Percentiles rank a stretch among this genome's conserved stretches.
Conservation (phyloP, 2,888 invertebrate species). For the Lutraria lutraria region DNA sequence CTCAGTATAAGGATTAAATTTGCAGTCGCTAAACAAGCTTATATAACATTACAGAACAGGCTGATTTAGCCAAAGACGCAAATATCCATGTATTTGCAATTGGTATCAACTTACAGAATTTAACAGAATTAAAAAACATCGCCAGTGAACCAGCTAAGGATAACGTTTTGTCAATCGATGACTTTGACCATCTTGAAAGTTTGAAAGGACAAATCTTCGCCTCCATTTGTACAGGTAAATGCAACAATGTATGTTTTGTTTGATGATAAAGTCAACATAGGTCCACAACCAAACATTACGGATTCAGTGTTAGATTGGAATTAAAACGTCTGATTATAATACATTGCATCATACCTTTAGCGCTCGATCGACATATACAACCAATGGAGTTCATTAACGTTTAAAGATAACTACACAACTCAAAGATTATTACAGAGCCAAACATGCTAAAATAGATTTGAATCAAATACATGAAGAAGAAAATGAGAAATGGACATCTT, state of each 20-base stretch:
- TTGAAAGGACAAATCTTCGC: constrained; percentile 55
- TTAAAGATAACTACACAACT: no score
- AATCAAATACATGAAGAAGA: no score
- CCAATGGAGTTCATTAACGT: no score
- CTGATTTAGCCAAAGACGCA: constrained; percentile 30
- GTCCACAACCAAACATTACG: no score
- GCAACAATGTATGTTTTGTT: background rate
- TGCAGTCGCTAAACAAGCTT: background rate
- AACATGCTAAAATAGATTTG: no score
- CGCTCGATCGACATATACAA: no score
- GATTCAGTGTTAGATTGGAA: no score
- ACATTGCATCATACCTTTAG: no score
- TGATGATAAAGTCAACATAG: background rate
- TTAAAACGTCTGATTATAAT: no score
- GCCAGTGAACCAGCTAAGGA: constrained; percentile 41
- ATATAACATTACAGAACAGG: constrained; percentile 44
- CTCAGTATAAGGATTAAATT: background rate
- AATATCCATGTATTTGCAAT: constrained; percentile 60
- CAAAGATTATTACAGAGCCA: no score
- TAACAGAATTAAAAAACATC: constrained; percentile 52
- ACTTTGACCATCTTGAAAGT: constrained; percentile 45
- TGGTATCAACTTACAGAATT: constrained; percentile 52
- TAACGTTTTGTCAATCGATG: constrained; percentile 49
- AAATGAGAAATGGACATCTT: no score
- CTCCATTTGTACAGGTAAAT: constrained; percentile 57